phyloP scores from a whole-genome alignment of 2,113 vertebrate genomes.

The Mustelus asterias region DNA sequence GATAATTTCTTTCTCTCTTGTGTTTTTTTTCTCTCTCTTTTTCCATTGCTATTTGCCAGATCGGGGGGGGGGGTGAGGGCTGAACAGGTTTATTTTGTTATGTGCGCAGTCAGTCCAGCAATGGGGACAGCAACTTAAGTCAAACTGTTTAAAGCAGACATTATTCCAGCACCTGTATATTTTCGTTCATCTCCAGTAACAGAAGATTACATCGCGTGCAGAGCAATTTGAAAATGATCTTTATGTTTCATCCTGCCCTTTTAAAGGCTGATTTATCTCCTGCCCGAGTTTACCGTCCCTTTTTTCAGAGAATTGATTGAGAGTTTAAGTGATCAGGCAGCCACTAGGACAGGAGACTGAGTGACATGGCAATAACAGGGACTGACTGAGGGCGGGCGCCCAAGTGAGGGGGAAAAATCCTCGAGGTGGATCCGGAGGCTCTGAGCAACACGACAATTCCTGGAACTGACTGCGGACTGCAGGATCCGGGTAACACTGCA shows the following conservation, averaged over 20 bases:
- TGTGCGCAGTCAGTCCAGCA: not conserved
- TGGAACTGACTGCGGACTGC: not conserved
- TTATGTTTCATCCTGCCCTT: not conserved
- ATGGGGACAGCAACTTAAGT: not conserved
- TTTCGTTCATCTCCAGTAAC: not conserved
- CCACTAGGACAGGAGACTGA: not conserved
- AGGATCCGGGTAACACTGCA: too few species aligned
- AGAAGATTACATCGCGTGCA: not conserved
- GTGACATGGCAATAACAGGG: not conserved
- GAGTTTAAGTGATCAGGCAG: not conserved
- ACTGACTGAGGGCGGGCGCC: not conserved
- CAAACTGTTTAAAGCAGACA: not conserved
- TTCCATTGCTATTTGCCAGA: conserved; percentile 56
- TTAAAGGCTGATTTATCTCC: not conserved
- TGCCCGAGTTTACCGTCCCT: not conserved
- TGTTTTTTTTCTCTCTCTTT: conserved; percentile 46
- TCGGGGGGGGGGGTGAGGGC: conserved; percentile 8
- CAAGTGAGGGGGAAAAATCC: not conserved
- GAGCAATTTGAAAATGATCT: not conserved
- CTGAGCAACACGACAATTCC: not conserved
- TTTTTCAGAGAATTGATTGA: not conserved
- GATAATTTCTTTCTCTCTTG: conserved; percentile 48
- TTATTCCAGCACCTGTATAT: not conserved
- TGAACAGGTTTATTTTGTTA: conserved; percentile 20
- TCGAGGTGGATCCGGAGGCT: not conserved